Base-by-base conservation (phyloP, 1,140 invertebrate species). In the Psix sp. region DNA sequence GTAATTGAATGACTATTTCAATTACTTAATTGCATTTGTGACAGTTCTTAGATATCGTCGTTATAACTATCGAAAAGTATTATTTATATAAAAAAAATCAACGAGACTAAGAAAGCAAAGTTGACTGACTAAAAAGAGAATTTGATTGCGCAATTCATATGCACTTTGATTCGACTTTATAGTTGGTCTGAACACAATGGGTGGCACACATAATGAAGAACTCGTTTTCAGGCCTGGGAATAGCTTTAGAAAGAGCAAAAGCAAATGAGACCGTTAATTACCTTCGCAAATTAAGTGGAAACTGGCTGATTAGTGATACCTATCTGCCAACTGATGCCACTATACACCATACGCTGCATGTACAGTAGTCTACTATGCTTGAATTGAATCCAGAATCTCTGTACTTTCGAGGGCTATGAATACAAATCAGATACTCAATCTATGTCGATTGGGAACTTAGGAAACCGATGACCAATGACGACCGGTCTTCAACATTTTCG, bases 211-310 rank as follows among this genome's bases (percentile, higher is more conserved):
- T 84, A 86, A 85, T 84, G 76, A 80, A 83, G 77, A 71, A 74
- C 45, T 63, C 10, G 72, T 59, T 75, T 75, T 46, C 40, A 40
- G 51, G 54, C 45, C 46, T 63, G 67, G 40, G 62, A 67, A 68
- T 72, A 42, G 77, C 72, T 81, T 73, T 76, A 71, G 80, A 65
- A 68, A 70, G 54, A 76, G 48, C 72, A 54, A 76, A 80, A 76
- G 76, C 74, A 66, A 85, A 81, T 79, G 78, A 80, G 77, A 82
- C 77, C 80, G 79, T 83, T 85, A 85, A 86, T 86, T 86, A 86
- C 79, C 78, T 51, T 54, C 76, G 81, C 82, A 86, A 86, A 86
- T 86, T 85, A 85, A 85, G 84, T 85, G 83, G 84, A 85, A 86
- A 84, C 80, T 77, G 79, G 62, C 81, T 84, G 83, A 85, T 86